Base-by-base conservation (phyloP, 2,888 invertebrate species). In the Acleris emargana region DNA sequence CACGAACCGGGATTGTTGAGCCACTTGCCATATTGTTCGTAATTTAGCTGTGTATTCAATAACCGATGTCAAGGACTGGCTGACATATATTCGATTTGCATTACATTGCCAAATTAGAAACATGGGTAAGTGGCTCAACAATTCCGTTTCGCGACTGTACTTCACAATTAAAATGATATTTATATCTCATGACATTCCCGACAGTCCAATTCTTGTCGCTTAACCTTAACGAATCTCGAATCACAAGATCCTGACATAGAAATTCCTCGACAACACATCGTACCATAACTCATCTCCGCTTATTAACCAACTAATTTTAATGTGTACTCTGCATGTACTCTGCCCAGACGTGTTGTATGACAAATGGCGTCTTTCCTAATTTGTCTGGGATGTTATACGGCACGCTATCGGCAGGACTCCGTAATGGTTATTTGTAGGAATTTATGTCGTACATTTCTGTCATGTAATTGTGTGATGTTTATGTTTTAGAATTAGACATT, bases 321-420 rank as follows among this genome's bases (percentile, higher is more conserved):
- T 76, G 77, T 76, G 77, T 80, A 76, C 72, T 68, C 72, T 71
- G 70, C 61, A 76, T 76, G 77, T 80, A 76, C 72, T 68, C 72
- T 71, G 71, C 60, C 64, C 67, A 70, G 68, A 67, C 64, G 64
- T 58, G 70, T 66, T 63, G 69, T 74, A 79, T 89, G 88, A 90
- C 85, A 88, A 89, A 90, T 82, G 85, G 83, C 75, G 80, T 73
- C 74, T 77, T 73, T 81, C 79, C 82, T 85, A 89, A 90, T 89
- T 89, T 88, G 88, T 89, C 83, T 77, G 79, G 79, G 74, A 73
- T 79, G 79, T 80, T 81, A 76, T 76, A 79, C 75, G 71, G 75
- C 72, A 69, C 70, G 73, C 71, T 82, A 87, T 83, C 86, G 83
- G 83, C 86, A 86, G 87, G 87, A 85, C 81, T 80, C 82, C 64